Evolutionary conservation across 2,888 invertebrate species (phyloP), one percentile per base, ranked within the genome.

Genomic region (Drosophila helvetica): DNA sequence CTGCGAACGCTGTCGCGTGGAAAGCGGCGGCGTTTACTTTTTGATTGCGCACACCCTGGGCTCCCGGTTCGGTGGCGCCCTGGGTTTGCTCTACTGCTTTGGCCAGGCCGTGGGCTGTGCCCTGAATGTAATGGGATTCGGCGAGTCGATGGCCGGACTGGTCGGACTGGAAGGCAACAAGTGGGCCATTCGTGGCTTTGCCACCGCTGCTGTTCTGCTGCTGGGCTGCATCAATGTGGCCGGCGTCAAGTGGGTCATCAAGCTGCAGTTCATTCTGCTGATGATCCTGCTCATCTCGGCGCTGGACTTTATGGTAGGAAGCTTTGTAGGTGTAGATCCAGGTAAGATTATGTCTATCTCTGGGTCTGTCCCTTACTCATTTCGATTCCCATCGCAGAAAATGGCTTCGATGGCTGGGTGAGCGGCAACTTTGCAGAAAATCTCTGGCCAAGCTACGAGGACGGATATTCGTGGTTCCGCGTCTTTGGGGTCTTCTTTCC

Each of bases 401-500:
- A 93, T 87, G 98, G 98, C 48, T 97, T 98, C 86, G 95, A 95
- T 76, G 98, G 98, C 0, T 98, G 98, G 96, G 93, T 95, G 3
- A 94, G 95, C 75, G 95, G 94, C 15, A 96, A 96, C 88, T 94
- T 98, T 80, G 93, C 93, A 60, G 95, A 96, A 80, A 98, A 98
- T 91, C 94, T 96, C 47, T 96, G 96, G 93, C 94, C 98, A 0
- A 93, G 94, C 58, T 98, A 97, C 92, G 93, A 94, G 58, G 94
- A 95, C 60, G 95, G 95, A 9, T 96, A 98, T 87, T 96, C 95
- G 69, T 99, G 98, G 96, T 99, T 99, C 92, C 96, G 96, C 56
- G 98, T 98, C 46, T 98, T 99, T 92, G 99, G 99, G 33, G 97
- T 99, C 2, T 99, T 99, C 92, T 99, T 99, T 91, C 98, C 99